Percentiles rank a stretch among this genome's conserved stretches.
Evolutionary conservation across 2,888 invertebrate species (phyloP).

Genomic region (Phanerotoma sp.): DNA sequence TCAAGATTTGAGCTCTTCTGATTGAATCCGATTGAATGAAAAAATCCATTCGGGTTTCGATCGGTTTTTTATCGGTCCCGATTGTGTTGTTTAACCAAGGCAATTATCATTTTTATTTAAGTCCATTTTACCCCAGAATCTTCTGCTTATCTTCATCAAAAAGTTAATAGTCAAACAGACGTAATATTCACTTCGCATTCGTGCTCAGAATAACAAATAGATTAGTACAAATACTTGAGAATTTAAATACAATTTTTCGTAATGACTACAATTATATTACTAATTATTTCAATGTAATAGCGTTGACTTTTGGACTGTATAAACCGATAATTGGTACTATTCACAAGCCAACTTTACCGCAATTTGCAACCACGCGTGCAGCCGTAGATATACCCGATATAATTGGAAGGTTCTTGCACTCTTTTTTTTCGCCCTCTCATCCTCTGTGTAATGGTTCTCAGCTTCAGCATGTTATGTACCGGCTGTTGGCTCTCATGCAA

Average conservation of each 20-base stretch:
- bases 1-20: no score
- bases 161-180: no score
- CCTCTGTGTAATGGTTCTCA: neutral
- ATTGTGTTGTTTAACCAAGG: no score
- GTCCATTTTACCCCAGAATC: no score
- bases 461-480: constrained; percentile 1
- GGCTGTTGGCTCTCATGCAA: constrained; percentile 9
- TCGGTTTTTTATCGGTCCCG: no score
- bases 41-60: no score
- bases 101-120: no score
- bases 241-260: neutral
- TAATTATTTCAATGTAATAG: constrained; percentile 33
- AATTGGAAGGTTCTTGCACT: constrained; percentile 28
- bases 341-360: constrained; percentile 30
- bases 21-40: no score
- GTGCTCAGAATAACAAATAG: no score
- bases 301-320: constrained; percentile 24
- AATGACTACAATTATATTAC: constrained; percentile 30
- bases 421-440: constrained; percentile 12
- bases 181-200: no score
- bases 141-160: no score
- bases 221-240: no score
- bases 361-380: constrained; percentile 32
- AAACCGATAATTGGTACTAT: constrained; percentile 18
- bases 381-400: constrained; percentile 26